These are phyloP conservation scores for Neelides sp. DNA, from an alignment of 1,140 invertebrate species.

Conservation along the genomic window DNA sequence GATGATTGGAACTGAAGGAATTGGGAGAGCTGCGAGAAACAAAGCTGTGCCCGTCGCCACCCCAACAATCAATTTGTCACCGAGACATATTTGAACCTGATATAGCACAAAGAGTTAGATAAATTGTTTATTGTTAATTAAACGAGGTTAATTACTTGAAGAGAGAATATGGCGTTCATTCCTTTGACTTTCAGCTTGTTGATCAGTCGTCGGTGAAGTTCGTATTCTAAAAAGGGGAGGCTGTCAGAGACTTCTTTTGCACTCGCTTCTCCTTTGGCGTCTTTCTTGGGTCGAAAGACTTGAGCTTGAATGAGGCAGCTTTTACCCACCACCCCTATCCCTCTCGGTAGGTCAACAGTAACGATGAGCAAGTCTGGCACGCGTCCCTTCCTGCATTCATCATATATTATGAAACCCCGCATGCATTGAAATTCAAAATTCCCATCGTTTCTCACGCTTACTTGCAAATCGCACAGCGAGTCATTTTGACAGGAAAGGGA, in stretches of 20 bases:
- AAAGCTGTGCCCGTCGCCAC: constrained; percentile 78
- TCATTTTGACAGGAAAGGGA: constrained; percentile 54
- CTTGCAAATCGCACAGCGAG: constrained; percentile 56
- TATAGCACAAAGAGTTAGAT: constrained; percentile 2
- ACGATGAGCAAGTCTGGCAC: constrained; percentile 83
- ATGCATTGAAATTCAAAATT: constrained; percentile 6
- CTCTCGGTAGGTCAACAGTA: constrained; percentile 70
- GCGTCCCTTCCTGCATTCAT: constrained; percentile 50
- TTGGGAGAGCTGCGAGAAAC: constrained; percentile 19
- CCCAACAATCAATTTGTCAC: constrained; percentile 72
- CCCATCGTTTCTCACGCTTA: constrained; percentile 34
- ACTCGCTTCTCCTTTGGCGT: constrained; percentile 67
- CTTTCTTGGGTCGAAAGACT: constrained; percentile 63
- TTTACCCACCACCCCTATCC: constrained; percentile 55
- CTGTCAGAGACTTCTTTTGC: constrained; percentile 88
- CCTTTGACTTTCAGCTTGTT: constrained; percentile 85
- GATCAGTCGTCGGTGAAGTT: constrained; percentile 77
- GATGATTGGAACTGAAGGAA: constrained; percentile 38
- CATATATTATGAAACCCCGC: constrained; percentile 9
- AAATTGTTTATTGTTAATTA: background rate
- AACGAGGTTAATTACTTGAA: constrained; percentile 44
- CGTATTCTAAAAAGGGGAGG: constrained; percentile 89
- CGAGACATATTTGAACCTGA: constrained; percentile 67
- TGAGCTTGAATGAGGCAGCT: constrained; percentile 65
- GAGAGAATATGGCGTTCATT: constrained; percentile 82